Conservation (phyloP, 1,140 invertebrate species). For the Frieseomelitta varia region DNA sequence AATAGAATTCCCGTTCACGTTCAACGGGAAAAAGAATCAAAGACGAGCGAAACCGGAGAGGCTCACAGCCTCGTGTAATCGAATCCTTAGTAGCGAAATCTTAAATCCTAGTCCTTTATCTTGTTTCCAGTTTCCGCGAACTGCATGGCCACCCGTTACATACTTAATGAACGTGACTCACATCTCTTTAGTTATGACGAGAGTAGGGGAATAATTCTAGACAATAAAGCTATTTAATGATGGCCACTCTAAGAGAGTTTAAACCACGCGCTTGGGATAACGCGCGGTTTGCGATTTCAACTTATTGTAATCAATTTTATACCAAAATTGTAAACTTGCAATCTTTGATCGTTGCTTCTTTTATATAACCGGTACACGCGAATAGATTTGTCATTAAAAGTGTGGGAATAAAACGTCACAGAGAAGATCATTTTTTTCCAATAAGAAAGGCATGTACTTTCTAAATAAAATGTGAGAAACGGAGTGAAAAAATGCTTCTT, state of each 20-base stretch:
- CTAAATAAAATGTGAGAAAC: not conserved
- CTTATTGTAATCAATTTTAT: not conserved
- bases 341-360: not conserved
- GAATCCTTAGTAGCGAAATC: constrained; percentile 44
- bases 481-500: not conserved
- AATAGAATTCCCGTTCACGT: constrained; percentile 22
- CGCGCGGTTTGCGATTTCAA: not conserved
- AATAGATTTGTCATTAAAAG: not conserved
- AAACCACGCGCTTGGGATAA: constrained; percentile 15
- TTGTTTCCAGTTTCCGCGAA: constrained; percentile 42
- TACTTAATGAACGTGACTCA: constrained; percentile 67
- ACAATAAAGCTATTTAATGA: constrained; percentile 69
- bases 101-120: constrained; percentile 38
- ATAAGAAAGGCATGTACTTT: not conserved
- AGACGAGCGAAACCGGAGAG: constrained; percentile 48
- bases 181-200: constrained; percentile 44
- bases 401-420: not conserved
- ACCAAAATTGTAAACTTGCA: no score
- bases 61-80: constrained; percentile 35
- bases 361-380: not conserved
- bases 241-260: constrained; percentile 34
- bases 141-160: constrained; percentile 56
- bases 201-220: constrained; percentile 63
- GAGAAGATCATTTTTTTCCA: not conserved
- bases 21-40: constrained; percentile 33